These are phyloP conservation scores for Arizona elegans DNA, from an alignment of 2,113 vertebrate genomes.

Conservation along the genomic window DNA sequence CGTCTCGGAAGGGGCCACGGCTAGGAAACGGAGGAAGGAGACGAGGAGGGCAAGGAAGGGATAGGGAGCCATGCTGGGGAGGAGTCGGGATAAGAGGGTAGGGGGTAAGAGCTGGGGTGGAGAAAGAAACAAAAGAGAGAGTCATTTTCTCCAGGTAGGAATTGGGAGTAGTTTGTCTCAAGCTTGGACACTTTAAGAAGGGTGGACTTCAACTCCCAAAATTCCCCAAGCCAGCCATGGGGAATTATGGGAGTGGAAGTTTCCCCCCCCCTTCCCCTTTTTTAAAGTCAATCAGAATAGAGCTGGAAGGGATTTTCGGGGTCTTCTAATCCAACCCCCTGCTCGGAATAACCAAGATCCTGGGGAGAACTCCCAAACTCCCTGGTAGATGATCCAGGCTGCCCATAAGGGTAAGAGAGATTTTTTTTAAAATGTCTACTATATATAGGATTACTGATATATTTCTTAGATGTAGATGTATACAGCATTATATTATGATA, in stretches of 20 bases:
- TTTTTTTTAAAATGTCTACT: neutral
- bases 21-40: slow-evolving; percentile 53
- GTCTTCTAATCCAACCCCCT: no score
- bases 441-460: neutral
- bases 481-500: neutral
- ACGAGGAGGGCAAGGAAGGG: slow-evolving; percentile 65
- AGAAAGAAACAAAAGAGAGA: neutral
- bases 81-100: neutral
- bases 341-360: neutral
- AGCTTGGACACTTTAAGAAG: neutral
- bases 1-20: slow-evolving; percentile 60
- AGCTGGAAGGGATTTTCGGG: no score
- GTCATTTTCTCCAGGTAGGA: neutral
- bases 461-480: neutral
- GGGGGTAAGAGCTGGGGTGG: slow-evolving; percentile 7
- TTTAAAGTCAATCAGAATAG: no score
- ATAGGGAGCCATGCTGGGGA: slow-evolving; percentile 36
- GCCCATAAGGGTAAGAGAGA: neutral
- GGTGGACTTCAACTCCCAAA: neutral
- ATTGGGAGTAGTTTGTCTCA: neutral
- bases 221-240: no score
- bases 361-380: neutral
- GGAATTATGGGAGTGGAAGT: no score
- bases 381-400: neutral
- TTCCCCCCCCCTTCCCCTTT: no score